Conservation (phyloP, 2,113 vertebrate species). For the Dolichotis patagonum region DNA sequence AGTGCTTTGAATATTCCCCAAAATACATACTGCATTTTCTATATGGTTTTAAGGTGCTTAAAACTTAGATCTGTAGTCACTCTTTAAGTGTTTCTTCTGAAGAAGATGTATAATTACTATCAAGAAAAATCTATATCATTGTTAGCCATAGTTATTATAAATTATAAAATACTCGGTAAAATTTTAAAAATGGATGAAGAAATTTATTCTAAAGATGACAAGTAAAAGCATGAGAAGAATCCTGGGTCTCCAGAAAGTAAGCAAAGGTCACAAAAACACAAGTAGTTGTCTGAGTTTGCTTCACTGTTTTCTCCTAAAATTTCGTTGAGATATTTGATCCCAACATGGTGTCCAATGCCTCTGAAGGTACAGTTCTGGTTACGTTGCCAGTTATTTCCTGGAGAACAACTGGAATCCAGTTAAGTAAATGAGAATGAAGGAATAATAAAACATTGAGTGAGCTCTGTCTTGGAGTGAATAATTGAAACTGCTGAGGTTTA, state of each 20-base stretch:
- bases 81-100: neutral
- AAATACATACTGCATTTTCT: neutral
- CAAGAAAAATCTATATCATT: neutral
- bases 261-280: neutral
- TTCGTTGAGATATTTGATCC: no score
- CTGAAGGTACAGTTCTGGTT: neutral
- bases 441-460: neutral
- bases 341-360: neutral
- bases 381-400: neutral
- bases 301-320: neutral
- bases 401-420: neutral
- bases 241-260: neutral
- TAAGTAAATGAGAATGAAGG: neutral
- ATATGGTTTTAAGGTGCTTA: neutral
- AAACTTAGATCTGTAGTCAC: neutral
- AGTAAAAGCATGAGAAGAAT: neutral
- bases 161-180: neutral
- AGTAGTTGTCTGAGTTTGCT: neutral
- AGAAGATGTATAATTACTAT: neutral
- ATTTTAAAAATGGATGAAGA: neutral
- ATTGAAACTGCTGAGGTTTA: neutral
- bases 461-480: neutral
- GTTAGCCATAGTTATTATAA: neutral
- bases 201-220: neutral
- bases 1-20: neutral